Conservation (phyloP, 2,888 invertebrate genomes). For the Lumbricus terrestris region DNA sequence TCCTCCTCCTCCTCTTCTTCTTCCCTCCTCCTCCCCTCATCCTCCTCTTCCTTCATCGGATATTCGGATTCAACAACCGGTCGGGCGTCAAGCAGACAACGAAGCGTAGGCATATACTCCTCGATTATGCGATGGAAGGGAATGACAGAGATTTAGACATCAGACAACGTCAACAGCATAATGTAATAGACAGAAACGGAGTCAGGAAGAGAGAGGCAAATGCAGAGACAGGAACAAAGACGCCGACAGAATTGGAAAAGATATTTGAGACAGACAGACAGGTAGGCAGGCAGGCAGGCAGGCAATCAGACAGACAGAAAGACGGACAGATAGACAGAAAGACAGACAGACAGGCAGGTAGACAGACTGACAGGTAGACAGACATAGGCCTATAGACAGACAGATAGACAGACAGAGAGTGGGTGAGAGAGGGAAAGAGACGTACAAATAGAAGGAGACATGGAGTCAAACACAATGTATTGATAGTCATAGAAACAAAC, state of each 20-base stretch:
- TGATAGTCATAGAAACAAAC: too few species aligned
- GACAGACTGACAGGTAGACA: not conserved
- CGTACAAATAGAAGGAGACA: too few species aligned
- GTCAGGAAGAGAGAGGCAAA: too few species aligned
- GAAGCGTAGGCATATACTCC: too few species aligned
- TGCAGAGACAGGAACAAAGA: not conserved
- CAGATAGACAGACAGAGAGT: too few species aligned
- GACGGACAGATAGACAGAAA: not conserved
- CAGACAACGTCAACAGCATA: constrained; percentile 3
- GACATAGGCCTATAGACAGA: too few species aligned
- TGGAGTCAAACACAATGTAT: too few species aligned
- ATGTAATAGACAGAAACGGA: not conserved
- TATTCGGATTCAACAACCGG: not conserved
- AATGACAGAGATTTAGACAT: not conserved
- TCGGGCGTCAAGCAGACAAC: not conserved
- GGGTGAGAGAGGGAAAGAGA: too few species aligned
- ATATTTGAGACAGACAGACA: not conserved
- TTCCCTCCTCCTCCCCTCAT: not conserved
- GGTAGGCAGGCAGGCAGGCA: too few species aligned
- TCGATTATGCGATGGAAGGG: not conserved
- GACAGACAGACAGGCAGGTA: not conserved
- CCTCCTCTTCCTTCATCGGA: not conserved
- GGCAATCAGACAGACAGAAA: not conserved
- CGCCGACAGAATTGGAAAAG: too few species aligned
- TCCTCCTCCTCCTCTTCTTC: not conserved